Base-by-base conservation (phyloP, 2,113 vertebrate genomes). In the Coreoperca whiteheadi region DNA sequence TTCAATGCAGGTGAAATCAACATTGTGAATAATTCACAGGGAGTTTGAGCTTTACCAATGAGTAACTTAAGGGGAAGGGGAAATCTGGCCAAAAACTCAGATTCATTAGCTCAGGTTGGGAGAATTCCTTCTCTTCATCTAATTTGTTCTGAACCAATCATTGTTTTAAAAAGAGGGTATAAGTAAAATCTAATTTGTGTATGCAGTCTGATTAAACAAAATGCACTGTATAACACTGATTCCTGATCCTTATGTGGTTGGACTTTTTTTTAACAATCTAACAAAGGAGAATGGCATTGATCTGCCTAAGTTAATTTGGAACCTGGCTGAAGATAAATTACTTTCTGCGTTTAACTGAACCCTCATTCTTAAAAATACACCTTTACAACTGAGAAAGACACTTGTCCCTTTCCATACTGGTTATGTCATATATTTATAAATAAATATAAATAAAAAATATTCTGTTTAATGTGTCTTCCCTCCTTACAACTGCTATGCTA, bases 21-120 rank as follows among this genome's bases (percentile, higher is more conserved):
- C 7, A 1, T 8, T 72, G 28, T 43, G 7, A 67, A 34, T 9
- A 65, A 39, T 8, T 43, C 6, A 81, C 1, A 50, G 11, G 53
- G 11, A 53, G 8, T 51, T 81, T 81, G 37, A 70, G 5, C 43
- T 83, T 75, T 9, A 61, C 21, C 39, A 82, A 88, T 86, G 56
- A 69, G 1, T 91, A 67, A 92, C 82, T 39, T 15, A 2, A 8
- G 39, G 25, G 30, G 81, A 51, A 10, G n/a, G 60, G 61, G 25
- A 43, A 0, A 53, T 9, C 30, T 39, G 43, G 25, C 60, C 21
- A 56, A 60, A 64, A 0, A 0, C 12, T 16, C 4, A 59, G 32
- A 34, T 43, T 59, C 59, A 82, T 51, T 25, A 20, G 28, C 41
- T 0, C 16, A 0, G 7, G 1, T 34, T 56, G 1, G 23, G 21